These are phyloP conservation scores for Idris sp. DNA, from an alignment of 1,140 invertebrate genomes.

Conservation along the genomic window DNA sequence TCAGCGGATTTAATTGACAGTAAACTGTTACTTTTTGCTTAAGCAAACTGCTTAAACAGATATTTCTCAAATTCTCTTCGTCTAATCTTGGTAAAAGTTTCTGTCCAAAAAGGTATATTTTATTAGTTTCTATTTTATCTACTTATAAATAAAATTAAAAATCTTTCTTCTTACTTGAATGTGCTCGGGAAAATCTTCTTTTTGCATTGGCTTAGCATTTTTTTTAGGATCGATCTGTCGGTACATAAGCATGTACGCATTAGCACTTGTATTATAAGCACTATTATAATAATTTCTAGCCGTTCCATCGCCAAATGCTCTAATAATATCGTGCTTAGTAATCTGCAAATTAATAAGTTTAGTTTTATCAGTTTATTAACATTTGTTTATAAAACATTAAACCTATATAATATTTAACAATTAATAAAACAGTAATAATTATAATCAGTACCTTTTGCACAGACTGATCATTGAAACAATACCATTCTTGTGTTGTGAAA, in stretches of 20 bases:
- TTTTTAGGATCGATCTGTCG: slow-evolving; percentile 86
- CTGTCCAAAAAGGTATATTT: slow-evolving; percentile 67
- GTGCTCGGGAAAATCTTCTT: slow-evolving; percentile 86
- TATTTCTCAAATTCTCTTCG: slow-evolving; percentile 78
- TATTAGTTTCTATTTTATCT: neutral
- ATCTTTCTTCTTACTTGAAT: slow-evolving; percentile 78
- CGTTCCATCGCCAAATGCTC: slow-evolving; percentile 89
- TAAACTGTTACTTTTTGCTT: slow-evolving; percentile 80
- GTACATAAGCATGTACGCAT: slow-evolving; percentile 97
- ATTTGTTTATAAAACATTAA: too few species aligned
- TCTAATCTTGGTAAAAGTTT: slow-evolving; percentile 82
- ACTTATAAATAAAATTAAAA: too few species aligned
- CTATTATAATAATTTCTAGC: slow-evolving; percentile 85
- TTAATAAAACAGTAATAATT: neutral
- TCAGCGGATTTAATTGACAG: slow-evolving; percentile 82
- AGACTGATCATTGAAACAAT: slow-evolving; percentile 90
- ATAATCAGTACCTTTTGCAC: slow-evolving; percentile 75
- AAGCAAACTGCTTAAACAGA: slow-evolving; percentile 77
- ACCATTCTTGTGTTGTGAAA: slow-evolving; percentile 87
- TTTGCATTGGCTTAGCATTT: slow-evolving; percentile 84
- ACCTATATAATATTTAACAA: too few species aligned
- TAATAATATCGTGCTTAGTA: slow-evolving; percentile 86
- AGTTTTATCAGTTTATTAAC: too few species aligned
- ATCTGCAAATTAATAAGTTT: slow-evolving; percentile 40
- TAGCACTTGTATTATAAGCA: slow-evolving; percentile 89